Evolutionary conservation across 2,888 invertebrate genomes (phyloP), one percentile per base, ranked within the genome.

Genomic region (Cylloceria caligata): DNA sequence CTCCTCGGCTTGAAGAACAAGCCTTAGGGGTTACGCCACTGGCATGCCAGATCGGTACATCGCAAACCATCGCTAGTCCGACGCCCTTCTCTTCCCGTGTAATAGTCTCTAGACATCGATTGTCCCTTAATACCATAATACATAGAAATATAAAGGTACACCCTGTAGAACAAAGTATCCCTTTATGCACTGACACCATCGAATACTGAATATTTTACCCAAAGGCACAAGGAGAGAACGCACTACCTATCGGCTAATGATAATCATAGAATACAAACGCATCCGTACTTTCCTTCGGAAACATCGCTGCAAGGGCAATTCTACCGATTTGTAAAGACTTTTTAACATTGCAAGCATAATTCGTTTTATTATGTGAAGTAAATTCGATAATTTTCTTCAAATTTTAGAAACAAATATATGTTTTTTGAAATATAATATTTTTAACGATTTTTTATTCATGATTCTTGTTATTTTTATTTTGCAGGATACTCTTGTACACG

Each of bases 401-500:
- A 5, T 30, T 5, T 3, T 30, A 30, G 30, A 5, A 39, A 39
- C 1, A 13, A 34, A 24, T 13, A n/a, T n/a, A 11, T 24, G 45
- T 36, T 6, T 16, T 6, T 47, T n/a, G n/a, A n/a, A n/a, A n/a
- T 47, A 47, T 47, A 2, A 16, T 1, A 19, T 30, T 9, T 52
- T 21, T 24, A 24, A 0, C 21, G 11, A 24, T 24, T 0, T 6
- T 30, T 34, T 21, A 42, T 62, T 13, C 0, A 21, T 52, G 11
- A 13, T 39, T 39, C 36, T 7, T 7, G 45, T 77, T 24, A 11
- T 72, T 67, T 60, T 83, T 27, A 69, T 85, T 91, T 95, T 95
- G 72, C 94, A 97, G 97, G 96, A 97, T 94, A 95, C 95, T 93
- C 94, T 96, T 93, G 95, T 96, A 94, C 96, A 96, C 94, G 94